These are phyloP conservation scores for Lampris incognitus DNA, from an alignment of 2,113 vertebrate genomes.

Conservation along the genomic window DNA sequence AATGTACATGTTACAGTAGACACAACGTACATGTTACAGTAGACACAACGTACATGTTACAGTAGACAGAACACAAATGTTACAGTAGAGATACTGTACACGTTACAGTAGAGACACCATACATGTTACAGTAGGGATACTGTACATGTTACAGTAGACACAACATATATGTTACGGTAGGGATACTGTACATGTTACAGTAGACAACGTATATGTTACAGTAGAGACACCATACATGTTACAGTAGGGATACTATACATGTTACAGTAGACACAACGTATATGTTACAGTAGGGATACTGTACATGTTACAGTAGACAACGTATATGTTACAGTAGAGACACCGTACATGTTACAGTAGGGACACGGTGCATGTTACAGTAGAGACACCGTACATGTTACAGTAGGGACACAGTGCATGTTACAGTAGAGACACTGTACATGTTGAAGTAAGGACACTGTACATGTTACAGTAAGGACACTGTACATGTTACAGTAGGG, in stretches of 20 bases:
- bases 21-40: slow-evolving; percentile 6
- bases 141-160: slow-evolving; percentile 28
- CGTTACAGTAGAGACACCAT: slow-evolving; percentile 6
- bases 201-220: slow-evolving; percentile 1
- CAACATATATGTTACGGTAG: slow-evolving; percentile 7
- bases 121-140: slow-evolving; percentile 14
- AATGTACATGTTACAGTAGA: slow-evolving; percentile 31
- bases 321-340: slow-evolving; percentile 8
- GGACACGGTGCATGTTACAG: slow-evolving; percentile 5
- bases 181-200: slow-evolving; percentile 31
- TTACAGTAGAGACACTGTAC: slow-evolving; percentile 28
- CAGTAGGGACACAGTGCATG: background rate
- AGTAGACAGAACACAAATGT: too few species aligned
- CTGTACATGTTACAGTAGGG: slow-evolving; percentile 36
- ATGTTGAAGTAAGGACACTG: slow-evolving; percentile 10
- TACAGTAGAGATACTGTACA: slow-evolving; percentile 29
- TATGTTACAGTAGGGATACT: slow-evolving; percentile 15
- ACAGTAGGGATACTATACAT: slow-evolving; percentile 30
- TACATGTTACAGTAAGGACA: slow-evolving; percentile 12
- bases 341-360: slow-evolving; percentile 31
- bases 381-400: slow-evolving; percentile 31
- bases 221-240: slow-evolving; percentile 30
- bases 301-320: slow-evolving; percentile 26
- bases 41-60: slow-evolving; percentile 32
- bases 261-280: slow-evolving; percentile 2